Conservation (phyloP, 2,888 invertebrate species). For the Rhaphigaster nebulosa region DNA sequence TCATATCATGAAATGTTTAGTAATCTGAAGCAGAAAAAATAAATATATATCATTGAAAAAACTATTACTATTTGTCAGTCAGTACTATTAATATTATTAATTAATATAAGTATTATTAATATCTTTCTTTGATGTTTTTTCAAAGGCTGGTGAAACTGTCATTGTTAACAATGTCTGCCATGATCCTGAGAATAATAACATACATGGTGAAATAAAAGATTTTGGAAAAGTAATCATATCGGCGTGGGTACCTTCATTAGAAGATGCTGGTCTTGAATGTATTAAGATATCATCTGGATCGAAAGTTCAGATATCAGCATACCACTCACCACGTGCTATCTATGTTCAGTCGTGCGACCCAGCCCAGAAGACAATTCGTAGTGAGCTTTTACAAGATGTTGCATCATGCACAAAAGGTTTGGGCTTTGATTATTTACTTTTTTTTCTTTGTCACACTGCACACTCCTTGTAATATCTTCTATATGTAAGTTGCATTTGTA, state of each 20-base stretch:
- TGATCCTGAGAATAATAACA: conserved; percentile 5
- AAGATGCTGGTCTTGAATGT: conserved; percentile 59
- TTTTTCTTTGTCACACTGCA: neutral
- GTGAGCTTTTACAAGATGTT: conserved; percentile 56
- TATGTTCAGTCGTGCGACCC: conserved; percentile 60
- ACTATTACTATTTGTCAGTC: too few species aligned
- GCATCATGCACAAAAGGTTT: conserved; percentile 42
- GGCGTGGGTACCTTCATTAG: conserved; percentile 59
- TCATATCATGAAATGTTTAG: too few species aligned
- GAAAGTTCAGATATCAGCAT: conserved; percentile 59
- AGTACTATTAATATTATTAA: too few species aligned
- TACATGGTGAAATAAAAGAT: conserved; percentile 30
- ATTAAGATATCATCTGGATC: conserved; percentile 54
- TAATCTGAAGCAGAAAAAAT: too few species aligned
- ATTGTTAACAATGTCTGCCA: neutral
- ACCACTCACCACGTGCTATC: conserved; percentile 56
- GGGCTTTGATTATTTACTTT: neutral
- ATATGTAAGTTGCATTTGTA: neutral
- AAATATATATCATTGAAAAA: too few species aligned
- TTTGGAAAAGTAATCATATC: conserved; percentile 51
- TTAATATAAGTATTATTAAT: too few species aligned
- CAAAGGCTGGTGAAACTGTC: conserved; percentile 25
- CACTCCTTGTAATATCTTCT: neutral
- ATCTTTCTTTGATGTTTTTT: too few species aligned
- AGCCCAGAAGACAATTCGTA: neutral